These are phyloP conservation scores for Thecocarcelia acutangulata DNA, from an alignment of 2,888 invertebrate genomes.

Conservation along the genomic window DNA sequence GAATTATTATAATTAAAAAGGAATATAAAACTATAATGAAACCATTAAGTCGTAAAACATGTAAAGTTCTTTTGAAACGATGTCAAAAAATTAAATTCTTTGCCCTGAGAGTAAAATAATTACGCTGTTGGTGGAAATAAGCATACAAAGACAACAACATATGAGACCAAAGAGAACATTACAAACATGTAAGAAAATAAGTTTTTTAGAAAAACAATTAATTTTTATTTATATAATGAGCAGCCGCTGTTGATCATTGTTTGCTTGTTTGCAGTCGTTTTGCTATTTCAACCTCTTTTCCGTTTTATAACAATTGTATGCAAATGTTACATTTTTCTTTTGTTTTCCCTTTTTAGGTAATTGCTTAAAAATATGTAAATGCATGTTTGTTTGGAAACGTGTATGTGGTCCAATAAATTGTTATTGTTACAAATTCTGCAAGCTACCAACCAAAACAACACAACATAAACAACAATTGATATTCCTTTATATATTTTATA, in stretches of 20 bases:
- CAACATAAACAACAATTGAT: constrained; percentile 29
- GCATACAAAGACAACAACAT: constrained; percentile 11
- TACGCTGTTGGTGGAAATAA: neutral
- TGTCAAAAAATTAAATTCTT: constrained; percentile 20
- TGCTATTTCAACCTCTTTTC: constrained; percentile 17
- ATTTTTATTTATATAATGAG: constrained; percentile 54
- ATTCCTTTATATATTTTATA: constrained; percentile 37
- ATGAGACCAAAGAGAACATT: constrained; percentile 17
- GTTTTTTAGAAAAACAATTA: constrained; percentile 65
- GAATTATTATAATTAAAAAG: constrained; percentile 44
- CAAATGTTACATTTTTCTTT: constrained; percentile 63
- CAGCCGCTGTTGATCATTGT: constrained; percentile 43
- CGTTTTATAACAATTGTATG: constrained; percentile 45
- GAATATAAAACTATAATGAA: constrained; percentile 36
- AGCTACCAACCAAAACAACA: constrained; percentile 26
- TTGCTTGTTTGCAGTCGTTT: constrained; percentile 28
- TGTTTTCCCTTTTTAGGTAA: constrained; percentile 13
- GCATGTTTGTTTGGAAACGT: constrained; percentile 43
- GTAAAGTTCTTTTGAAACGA: no score
- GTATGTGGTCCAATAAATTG: constrained; percentile 60
- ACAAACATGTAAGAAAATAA: neutral
- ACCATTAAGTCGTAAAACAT: constrained; percentile 8
- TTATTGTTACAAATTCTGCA: constrained; percentile 38
- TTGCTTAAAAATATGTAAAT: neutral
- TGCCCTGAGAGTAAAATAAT: neutral